phyloP scores from a whole-genome alignment of 2,797 vertebrate species.

The Silurus aristotelis region DNA sequence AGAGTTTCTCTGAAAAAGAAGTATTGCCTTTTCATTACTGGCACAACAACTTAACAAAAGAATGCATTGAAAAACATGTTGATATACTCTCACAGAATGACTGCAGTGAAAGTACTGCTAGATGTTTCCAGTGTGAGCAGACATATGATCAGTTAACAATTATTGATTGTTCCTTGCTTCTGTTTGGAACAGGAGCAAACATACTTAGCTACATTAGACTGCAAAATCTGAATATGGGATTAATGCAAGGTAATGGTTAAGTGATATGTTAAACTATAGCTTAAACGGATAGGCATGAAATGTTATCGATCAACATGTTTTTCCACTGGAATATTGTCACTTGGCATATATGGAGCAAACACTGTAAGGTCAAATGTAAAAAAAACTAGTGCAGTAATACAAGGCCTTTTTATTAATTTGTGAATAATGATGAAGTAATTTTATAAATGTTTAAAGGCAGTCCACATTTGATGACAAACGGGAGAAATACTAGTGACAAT shows the following conservation, averaged over 20 bases:
- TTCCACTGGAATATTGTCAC: not conserved
- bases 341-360: not conserved
- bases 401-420: not conserved
- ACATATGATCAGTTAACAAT: constrained; percentile 60
- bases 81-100: constrained; percentile 48
- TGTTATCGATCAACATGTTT: not conserved
- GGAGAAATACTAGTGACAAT: too few relatives aligned
- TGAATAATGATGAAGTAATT: not conserved
- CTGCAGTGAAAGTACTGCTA: constrained; percentile 21
- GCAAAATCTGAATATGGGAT: not conserved
- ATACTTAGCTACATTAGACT: not conserved
- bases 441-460: not conserved
- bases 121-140: constrained; percentile 42
- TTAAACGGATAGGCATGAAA: not conserved
- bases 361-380: not conserved
- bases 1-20: not conserved
- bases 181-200: not conserved
- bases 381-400: not conserved
- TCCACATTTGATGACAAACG: not conserved
- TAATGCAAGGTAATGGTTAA: not conserved
- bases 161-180: not conserved
- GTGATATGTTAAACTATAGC: not conserved
- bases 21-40: not conserved
- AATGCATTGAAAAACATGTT: constrained; percentile 20
- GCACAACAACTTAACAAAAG: not conserved